These are phyloP conservation scores for Tiliqua scincoides DNA, from an alignment of 2,113 vertebrate species.

Conservation along the genomic window DNA sequence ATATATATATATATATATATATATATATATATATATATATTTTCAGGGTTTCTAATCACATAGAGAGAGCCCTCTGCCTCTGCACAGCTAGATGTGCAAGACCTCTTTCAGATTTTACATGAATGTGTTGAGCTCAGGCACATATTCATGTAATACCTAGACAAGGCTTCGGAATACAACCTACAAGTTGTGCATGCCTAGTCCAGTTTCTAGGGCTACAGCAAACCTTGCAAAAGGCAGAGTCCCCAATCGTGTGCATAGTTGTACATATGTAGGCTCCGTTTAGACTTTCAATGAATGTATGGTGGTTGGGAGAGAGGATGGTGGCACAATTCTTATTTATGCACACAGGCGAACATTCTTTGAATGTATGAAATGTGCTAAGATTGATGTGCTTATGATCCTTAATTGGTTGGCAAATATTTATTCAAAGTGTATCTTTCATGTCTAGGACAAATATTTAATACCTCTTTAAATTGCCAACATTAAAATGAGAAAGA, in stretches of 20 bases:
- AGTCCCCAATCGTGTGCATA: background rate
- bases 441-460: background rate
- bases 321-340: background rate
- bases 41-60: no score
- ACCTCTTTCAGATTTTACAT: no score
- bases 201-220: no score
- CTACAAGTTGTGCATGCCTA: background rate
- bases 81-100: no score
- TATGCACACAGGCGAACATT: background rate
- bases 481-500: constrained; percentile 23
- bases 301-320: background rate
- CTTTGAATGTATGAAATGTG: background rate
- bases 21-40: no score
- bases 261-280: background rate
- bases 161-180: background rate
- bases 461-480: constrained; percentile 14
- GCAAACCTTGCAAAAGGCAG: no score
- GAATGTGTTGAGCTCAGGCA: no score
- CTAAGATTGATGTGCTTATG: background rate
- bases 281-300: background rate
- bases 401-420: background rate
- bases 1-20: no score
- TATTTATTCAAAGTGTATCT: background rate
- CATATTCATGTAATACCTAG: background rate
- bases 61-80: no score